Evolutionary conservation across 1,140 invertebrate genomes (phyloP).

Genomic region (Caenorhabditis inopinata): DNA sequence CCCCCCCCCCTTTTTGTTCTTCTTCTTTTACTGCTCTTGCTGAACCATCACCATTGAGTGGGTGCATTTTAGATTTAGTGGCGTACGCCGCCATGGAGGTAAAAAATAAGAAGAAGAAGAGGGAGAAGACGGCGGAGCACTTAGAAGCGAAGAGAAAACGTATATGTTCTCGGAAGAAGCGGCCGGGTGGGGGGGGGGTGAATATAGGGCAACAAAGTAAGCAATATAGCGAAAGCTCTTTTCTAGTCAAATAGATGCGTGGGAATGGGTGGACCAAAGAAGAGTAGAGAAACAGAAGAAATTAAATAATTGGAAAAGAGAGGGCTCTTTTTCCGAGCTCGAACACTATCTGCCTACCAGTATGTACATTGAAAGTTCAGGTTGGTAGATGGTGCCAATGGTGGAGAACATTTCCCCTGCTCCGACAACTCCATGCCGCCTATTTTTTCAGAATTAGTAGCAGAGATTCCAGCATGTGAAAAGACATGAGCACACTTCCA

Average conservation of each 20-base stretch:
- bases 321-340: too few relatives aligned
- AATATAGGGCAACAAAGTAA: slow-evolving; percentile 18
- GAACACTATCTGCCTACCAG: too few relatives aligned
- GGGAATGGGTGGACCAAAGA: too few relatives aligned
- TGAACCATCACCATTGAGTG: neutral
- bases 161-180: slow-evolving; percentile 5
- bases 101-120: neutral
- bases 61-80: slow-evolving; percentile 31
- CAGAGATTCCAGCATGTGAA: too few relatives aligned
- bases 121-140: neutral
- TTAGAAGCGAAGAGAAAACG: neutral
- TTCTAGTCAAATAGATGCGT: neutral
- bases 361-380: too few relatives aligned
- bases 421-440: too few relatives aligned
- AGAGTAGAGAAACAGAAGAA: too few relatives aligned
- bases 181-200: too few relatives aligned
- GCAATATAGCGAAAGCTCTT: neutral
- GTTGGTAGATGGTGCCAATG: too few relatives aligned
- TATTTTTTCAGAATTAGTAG: too few relatives aligned
- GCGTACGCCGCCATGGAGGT: neutral
- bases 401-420: too few relatives aligned
- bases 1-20: neutral
- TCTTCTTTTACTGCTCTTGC: neutral
- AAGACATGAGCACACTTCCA: too few relatives aligned
- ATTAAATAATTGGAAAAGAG: neutral